phyloP scores from a whole-genome alignment of 1,140 invertebrate genomes.

The Euwallacea fornicatus region DNA sequence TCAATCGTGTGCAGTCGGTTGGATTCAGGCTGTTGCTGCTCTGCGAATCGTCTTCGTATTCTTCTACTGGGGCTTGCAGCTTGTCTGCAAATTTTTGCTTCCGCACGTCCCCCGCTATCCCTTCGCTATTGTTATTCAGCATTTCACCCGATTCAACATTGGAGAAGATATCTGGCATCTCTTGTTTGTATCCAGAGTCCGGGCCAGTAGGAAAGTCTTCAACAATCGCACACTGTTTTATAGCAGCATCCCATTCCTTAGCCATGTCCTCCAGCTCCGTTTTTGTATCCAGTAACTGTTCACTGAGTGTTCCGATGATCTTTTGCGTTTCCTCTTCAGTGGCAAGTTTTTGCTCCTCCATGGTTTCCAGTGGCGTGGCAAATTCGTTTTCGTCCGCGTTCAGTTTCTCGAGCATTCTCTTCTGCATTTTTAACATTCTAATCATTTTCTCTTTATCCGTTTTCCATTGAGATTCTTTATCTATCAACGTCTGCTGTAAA shows the following conservation, averaged over 20 bases:
- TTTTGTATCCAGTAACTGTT: conserved; percentile 17
- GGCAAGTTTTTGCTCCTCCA: conserved; percentile 23
- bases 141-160: conserved; percentile 39
- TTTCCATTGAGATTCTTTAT: conserved; percentile 43
- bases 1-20: no score
- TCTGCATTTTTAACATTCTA: conserved; percentile 43
- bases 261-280: conserved; percentile 19
- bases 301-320: conserved; percentile 17
- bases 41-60: conserved; percentile 13
- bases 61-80: conserved; percentile 36
- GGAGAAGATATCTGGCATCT: conserved; percentile 32
- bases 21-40: neutral
- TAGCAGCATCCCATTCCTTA: conserved; percentile 24
- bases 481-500: conserved; percentile 42
- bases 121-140: conserved; percentile 22
- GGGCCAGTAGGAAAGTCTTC: conserved; percentile 30
- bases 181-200: conserved; percentile 33
- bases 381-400: conserved; percentile 44
- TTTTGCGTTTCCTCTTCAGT: conserved; percentile 23
- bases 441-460: conserved; percentile 49
- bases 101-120: conserved; percentile 41
- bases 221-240: conserved; percentile 33
- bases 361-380: conserved; percentile 45
- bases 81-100: conserved; percentile 46
- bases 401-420: conserved; percentile 45